A percentile compares a stretch with the other conserved stretches of the same genome.
phyloP scores from a whole-genome alignment of 30 jellyfish, hydroid and myxozoan species.

The Aurelia sp. region DNA sequence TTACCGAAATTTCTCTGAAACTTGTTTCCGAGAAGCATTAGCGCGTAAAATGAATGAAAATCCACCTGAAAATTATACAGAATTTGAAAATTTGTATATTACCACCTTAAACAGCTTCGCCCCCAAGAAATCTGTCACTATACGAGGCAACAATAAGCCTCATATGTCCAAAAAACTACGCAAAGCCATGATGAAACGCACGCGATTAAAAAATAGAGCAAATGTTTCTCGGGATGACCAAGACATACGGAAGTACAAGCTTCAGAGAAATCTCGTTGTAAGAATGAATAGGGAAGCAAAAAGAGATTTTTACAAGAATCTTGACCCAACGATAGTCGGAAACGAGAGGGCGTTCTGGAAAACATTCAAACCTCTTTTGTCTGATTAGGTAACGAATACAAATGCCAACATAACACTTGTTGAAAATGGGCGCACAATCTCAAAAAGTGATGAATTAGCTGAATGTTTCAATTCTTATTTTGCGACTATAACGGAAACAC shows the following conservation, averaged over 20 bases:
- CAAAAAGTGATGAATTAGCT: no score
- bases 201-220: slow-evolving; percentile 14
- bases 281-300: background rate
- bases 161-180: slow-evolving; percentile 16
- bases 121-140: slow-evolving; percentile 4
- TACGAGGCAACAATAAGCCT: slow-evolving; percentile 33
- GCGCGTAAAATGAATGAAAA: background rate
- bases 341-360: slow-evolving; percentile 5
- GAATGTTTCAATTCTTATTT: no score
- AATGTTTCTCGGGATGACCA: background rate
- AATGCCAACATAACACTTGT: no score
- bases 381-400: background rate
- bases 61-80: slow-evolving; percentile 11
- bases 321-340: background rate
- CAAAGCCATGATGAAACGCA: background rate
- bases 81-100: background rate
- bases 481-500: no score
- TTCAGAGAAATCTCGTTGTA: background rate
- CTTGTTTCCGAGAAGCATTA: background rate
- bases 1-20: no score
- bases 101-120: slow-evolving; percentile 4
- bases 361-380: slow-evolving; percentile 10
- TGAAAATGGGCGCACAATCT: no score
- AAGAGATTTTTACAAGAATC: background rate
- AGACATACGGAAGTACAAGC: background rate